Evolutionary conservation across 2,113 vertebrate species (phyloP), one percentile per base, ranked within the genome.

Genomic region (Spilogale gracilis): DNA sequence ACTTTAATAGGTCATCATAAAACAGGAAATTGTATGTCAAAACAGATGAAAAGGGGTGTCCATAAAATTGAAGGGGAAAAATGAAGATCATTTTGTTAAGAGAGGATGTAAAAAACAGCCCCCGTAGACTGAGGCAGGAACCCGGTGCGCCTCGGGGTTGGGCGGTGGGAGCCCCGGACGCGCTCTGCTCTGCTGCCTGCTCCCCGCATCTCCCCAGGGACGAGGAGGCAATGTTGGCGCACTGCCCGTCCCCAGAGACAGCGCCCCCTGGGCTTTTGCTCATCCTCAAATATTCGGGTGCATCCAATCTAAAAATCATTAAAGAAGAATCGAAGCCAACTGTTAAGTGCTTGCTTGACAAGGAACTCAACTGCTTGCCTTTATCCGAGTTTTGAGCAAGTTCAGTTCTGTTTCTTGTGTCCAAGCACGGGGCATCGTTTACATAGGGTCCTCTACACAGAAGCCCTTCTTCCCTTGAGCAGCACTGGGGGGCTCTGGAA

Each of bases 91-190:
- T 87, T 63, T 87, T 82, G 5, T 23, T 76, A 92, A 45, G 30
- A 21, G 65, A 52, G 3, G 32, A 74, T 86, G 86, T 83, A 25
- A 32, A 32, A 61, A 38, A 43, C 38, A 38, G 10, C 13, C 38
- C 18, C 43, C 30, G 2, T 10, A 89, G 71, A 45, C 10, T 2
- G 20, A 71, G 83, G 18, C 54, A 58, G 56, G 69, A 83, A 10
- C 18, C 17, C 0, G 9, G 18, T n/a, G 17, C 12, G 2, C 9
- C 18, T 27, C 12, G 0, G 0, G 3, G 43, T 21, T 38, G 6
- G 14, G 48, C 3, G 1, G 23, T 16, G 54, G 25, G 45, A 16
- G 7, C 38, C 38, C 38, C 38, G 38, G 38, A 38, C 38, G 16
- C 2, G 13, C 9, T 12, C 38, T 8, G 56, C 8, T 45, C 78